Evolutionary conservation across 2,888 invertebrate genomes (phyloP).

Genomic region (Hypena proboscidalis): DNA sequence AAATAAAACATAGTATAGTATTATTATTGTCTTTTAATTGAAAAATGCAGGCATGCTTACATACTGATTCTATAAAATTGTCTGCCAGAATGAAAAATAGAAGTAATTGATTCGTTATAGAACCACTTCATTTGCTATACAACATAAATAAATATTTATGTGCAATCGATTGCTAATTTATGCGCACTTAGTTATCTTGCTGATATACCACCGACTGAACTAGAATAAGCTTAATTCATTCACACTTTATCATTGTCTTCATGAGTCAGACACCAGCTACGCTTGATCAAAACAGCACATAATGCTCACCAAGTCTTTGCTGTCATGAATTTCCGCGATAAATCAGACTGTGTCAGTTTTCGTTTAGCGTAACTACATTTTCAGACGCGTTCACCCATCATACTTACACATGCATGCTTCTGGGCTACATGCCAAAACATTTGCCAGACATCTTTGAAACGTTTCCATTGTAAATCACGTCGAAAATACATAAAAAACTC

Average conservation of each 20-base stretch:
- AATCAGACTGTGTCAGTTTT: constrained; percentile 51
- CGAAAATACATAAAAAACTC: constrained; percentile 33
- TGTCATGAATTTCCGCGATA: constrained; percentile 47
- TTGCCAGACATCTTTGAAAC: constrained; percentile 48
- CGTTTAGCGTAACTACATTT: constrained; percentile 48
- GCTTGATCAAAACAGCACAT: constrained; percentile 45
- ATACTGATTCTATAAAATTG: too few species aligned
- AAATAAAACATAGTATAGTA: too few species aligned
- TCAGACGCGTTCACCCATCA: constrained; percentile 42
- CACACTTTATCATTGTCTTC: constrained; percentile 16
- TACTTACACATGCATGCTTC: constrained; percentile 32
- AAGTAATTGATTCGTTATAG: background rate
- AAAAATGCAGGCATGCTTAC: too few species aligned
- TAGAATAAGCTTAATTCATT: constrained; percentile 22
- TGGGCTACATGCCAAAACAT: constrained; percentile 57
- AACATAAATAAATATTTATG: background rate
- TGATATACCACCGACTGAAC: background rate
- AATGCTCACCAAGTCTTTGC: constrained; percentile 46
- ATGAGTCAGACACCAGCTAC: constrained; percentile 33
- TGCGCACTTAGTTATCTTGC: background rate
- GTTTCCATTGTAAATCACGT: constrained; percentile 48
- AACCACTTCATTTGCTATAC: constrained; percentile 5
- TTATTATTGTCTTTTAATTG: too few species aligned
- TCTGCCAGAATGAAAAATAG: too few species aligned
- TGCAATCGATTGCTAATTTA: constrained; percentile 12